phyloP scores from a whole-genome alignment of 2,888 invertebrate species.

The Holacanthella duospinosa region DNA sequence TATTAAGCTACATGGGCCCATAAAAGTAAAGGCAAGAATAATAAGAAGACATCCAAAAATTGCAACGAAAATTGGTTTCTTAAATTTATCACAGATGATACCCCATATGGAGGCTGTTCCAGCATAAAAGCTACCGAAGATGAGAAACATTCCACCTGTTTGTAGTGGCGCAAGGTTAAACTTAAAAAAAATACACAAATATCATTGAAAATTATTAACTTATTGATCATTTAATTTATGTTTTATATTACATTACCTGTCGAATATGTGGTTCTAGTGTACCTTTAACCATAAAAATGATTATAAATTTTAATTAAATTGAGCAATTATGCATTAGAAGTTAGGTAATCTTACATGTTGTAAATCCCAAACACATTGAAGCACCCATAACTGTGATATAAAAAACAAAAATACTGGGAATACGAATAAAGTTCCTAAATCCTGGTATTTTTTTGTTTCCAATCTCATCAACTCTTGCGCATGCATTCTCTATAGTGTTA shows the following conservation, averaged over 20 bases:
- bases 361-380: not conserved
- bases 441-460: not conserved
- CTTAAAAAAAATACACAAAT: not conserved
- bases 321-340: no score
- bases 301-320: not conserved
- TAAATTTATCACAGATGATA: not conserved
- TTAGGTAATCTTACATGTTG: not conserved
- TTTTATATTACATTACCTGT: no score
- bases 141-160: constrained; percentile 1
- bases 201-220: no score
- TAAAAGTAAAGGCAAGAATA: not conserved
- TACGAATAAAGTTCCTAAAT: not conserved
- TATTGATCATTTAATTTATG: no score
- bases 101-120: not conserved
- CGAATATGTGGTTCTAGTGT: not conserved
- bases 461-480: no score
- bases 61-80: not conserved
- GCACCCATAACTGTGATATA: not conserved
- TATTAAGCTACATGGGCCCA: not conserved
- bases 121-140: not conserved
- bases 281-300: not conserved
- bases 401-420: not conserved
- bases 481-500: no score
- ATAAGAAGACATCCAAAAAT: not conserved
- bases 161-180: not conserved